Evolutionary conservation across 2,797 vertebrate species (phyloP).

Genomic region (Esox lucius): DNA sequence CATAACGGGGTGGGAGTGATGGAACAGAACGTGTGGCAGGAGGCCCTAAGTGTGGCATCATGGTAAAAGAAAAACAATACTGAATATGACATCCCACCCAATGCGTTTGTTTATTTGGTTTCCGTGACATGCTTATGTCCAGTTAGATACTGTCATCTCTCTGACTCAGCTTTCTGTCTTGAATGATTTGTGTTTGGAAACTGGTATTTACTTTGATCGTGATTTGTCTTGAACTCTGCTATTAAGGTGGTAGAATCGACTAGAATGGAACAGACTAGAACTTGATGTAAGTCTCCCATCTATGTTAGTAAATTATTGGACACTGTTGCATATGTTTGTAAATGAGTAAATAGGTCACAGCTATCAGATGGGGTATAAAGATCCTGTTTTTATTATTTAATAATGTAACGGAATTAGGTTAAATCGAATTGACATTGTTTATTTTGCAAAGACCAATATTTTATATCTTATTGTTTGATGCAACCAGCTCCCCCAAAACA

Average conservation of each 20-base stretch:
- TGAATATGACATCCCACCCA: constrained; percentile 20
- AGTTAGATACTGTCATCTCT: constrained; percentile 18
- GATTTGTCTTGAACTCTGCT: not conserved
- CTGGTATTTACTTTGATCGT: not conserved
- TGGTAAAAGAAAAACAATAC: constrained; percentile 7
- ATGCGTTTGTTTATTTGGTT: constrained; percentile 6
- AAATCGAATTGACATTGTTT: no score
- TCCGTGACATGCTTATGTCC: constrained; percentile 18
- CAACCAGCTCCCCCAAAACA: no score
- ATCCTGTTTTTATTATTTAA: no score
- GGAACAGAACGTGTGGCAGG: not conserved
- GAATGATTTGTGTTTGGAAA: constrained; percentile 20
- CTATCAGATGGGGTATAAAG: not conserved
- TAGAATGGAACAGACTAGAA: not conserved
- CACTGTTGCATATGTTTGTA: not conserved
- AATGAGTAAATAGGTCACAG: not conserved
- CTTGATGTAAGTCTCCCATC: not conserved
- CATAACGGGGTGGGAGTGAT: constrained; percentile 2
- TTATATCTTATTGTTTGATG: no score
- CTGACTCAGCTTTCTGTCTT: constrained; percentile 17
- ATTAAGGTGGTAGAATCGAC: not conserved
- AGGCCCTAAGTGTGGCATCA: not conserved
- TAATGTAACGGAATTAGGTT: no score
- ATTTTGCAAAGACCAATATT: no score
- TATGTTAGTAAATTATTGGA: not conserved